Evolutionary conservation across 2,888 invertebrate genomes (phyloP), one percentile per base, ranked within the genome.

Genomic region (Myathropa florea): DNA sequence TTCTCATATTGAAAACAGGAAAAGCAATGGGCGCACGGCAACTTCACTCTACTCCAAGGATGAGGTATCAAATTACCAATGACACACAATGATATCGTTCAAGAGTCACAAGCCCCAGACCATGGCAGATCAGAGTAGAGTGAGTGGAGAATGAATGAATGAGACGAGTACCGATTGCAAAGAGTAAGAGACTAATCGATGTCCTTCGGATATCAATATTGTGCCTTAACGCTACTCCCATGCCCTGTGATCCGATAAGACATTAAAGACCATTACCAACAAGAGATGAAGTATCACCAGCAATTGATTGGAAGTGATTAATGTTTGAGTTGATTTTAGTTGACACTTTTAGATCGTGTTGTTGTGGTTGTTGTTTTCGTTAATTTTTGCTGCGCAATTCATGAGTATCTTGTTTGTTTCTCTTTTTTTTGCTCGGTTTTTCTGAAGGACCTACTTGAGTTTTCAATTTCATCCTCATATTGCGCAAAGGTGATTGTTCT

Each of bases 141-240:
- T 4, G n/a, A 39, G n/a, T 2, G 4, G 7, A 3, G 46, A 46
- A 18, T 39, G 39, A 46, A 46, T 46, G 46, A 46, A 46, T 46
- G 46, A 46, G 33, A 33, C 33, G 33, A 10, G 33, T 46, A 7
- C 18, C 18, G 46, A 46, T n/a, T 18, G 18, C 18, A 18, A 18
- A n/a, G 39, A 46, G 46, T 18, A 46, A 18, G 46, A n/a, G 65
- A 67, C 76, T 80, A 70, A 84, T 80, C 76, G 75, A 80, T 76
- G 84, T 80, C 84, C 84, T 80, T 80, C 80, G 71, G 60, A 65
- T 80, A 80, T 80, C 80, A 80, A 84, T 84, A 83, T 78, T 83
- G 78, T 78, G 63, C 77, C 72, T 72, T 76, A 65, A 76, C 53
- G 61, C 68, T 79, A 79, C 70, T 71, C 71, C 46, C 76, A 65